Evolutionary conservation across 2,797 vertebrate genomes (phyloP).

Genomic region (Apogon talboti): DNA sequence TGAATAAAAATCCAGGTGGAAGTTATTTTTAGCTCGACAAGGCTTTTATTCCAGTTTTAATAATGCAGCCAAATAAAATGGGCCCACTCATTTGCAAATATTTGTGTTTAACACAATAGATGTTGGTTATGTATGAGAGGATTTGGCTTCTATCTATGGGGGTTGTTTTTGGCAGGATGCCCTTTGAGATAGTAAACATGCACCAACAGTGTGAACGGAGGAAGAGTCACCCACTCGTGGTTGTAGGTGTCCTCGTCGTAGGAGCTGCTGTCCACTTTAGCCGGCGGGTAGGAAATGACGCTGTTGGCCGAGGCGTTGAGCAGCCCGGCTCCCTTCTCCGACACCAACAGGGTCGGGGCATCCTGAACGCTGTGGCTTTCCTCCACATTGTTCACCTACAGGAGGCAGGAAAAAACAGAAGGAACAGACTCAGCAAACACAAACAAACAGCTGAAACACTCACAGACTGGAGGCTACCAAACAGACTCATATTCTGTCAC

Average conservation of each 20-base stretch:
- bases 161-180: no score
- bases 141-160: no score
- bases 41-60: no score
- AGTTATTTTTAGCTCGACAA: no score
- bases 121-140: no score
- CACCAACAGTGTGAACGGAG: no score
- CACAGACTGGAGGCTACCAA: conserved; percentile 9
- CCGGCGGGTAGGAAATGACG: conserved; percentile 78
- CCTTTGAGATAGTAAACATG: no score
- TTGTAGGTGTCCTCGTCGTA: conserved; percentile 65
- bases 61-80: no score
- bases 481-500: conserved; percentile 1
- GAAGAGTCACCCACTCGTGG: conserved; percentile 70
- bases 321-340: conserved; percentile 86
- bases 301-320: conserved; percentile 79
- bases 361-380: conserved; percentile 84
- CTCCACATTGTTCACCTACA: conserved; percentile 90
- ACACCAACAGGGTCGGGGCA: conserved; percentile 88
- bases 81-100: no score
- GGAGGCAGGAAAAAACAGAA: conserved; percentile 56
- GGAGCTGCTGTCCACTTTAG: conserved; percentile 73
- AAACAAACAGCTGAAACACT: conserved; percentile 56
- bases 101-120: no score
- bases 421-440: conserved; percentile 57
- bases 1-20: no score